These are phyloP conservation scores for Scyliorhinus canicula DNA, from an alignment of 2,797 vertebrate genomes.

Conservation along the genomic window DNA sequence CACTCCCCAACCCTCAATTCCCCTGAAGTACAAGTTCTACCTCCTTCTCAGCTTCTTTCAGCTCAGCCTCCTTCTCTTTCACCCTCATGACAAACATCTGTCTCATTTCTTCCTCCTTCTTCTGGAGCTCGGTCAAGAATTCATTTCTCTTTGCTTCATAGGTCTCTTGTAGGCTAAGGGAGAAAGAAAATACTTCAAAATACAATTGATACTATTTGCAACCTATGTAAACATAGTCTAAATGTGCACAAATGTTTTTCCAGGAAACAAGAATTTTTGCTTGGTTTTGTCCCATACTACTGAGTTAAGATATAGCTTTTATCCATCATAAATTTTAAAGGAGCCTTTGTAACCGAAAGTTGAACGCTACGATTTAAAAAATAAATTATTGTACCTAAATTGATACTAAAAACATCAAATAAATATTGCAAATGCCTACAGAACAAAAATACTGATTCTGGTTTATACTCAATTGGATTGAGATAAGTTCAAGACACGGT, in stretches of 20 bases:
- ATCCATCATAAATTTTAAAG: not conserved
- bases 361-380: not conserved
- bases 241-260: not conserved
- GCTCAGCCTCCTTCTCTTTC: conserved; percentile 69
- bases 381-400: not conserved
- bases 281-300: not conserved
- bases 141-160: conserved; percentile 71
- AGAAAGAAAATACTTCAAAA: not conserved
- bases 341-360: not conserved
- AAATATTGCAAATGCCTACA: not conserved
- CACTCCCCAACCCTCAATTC: too few species aligned
- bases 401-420: not conserved
- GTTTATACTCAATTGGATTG: not conserved
- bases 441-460: not conserved
- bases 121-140: conserved; percentile 68
- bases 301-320: not conserved
- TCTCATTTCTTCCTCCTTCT: conserved; percentile 72
- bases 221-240: not conserved
- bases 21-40: conserved; percentile 51
- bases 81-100: conserved; percentile 75
- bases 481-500: not conserved
- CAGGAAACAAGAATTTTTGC: not conserved
- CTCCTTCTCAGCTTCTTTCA: conserved; percentile 72
- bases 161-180: conserved; percentile 65
- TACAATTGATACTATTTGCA: not conserved